phyloP scores from a whole-genome alignment of 2,113 vertebrate genomes.

The Centropus bengalensis region DNA sequence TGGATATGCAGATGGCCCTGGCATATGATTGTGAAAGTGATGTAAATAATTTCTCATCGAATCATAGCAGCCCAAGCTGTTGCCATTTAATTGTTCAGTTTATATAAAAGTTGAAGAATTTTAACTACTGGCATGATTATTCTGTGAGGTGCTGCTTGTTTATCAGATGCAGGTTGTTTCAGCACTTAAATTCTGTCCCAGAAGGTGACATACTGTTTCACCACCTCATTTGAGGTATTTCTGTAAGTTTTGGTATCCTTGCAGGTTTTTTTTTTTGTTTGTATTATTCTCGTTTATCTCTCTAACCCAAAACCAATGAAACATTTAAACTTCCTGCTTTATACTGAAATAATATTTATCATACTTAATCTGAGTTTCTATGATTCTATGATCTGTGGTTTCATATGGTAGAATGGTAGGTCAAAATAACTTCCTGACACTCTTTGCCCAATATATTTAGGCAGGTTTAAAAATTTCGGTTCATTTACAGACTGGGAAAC shows the following conservation, averaged over 20 bases:
- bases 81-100: slow-evolving; percentile 45
- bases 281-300: background rate
- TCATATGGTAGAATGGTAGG: background rate
- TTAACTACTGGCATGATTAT: background rate
- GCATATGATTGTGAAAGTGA: slow-evolving; percentile 38
- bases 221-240: background rate
- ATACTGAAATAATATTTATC: background rate
- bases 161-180: background rate
- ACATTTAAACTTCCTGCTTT: background rate
- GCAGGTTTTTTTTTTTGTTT: background rate
- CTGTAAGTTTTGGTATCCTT: background rate
- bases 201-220: background rate
- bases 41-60: slow-evolving; percentile 47
- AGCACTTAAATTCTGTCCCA: background rate
- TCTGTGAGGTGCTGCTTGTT: background rate
- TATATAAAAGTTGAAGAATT: slow-evolving; percentile 12
- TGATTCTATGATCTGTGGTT: background rate
- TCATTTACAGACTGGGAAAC: background rate
- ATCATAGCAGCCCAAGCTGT: slow-evolving; percentile 54
- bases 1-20: slow-evolving; percentile 45
- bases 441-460: background rate
- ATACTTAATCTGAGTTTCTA: background rate
- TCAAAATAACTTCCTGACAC: background rate
- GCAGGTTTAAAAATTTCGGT: background rate
- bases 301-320: background rate